Conservation (phyloP, 2,113 vertebrate genomes). For the Nothobranchius kuhntae region DNA sequence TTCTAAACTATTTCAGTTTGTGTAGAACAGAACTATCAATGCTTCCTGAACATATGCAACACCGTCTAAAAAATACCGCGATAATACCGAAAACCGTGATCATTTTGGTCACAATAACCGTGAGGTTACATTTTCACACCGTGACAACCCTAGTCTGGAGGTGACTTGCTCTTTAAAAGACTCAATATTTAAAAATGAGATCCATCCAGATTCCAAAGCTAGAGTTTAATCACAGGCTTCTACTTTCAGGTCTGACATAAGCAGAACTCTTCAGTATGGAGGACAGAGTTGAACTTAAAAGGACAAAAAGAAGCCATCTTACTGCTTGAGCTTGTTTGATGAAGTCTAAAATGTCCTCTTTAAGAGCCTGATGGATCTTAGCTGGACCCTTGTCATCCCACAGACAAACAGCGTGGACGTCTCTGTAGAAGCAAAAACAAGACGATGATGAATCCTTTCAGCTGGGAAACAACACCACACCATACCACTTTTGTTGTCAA, state of each 20-base stretch:
- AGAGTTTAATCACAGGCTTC: background rate
- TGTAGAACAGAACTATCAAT: too few species aligned
- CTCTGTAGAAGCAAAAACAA: conserved; percentile 77
- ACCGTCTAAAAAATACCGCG: too few species aligned
- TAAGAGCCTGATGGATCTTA: conserved; percentile 98
- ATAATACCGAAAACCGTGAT: too few species aligned
- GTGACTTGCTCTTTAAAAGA: too few species aligned
- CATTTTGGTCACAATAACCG: too few species aligned
- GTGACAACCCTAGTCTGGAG: too few species aligned
- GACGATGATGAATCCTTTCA: background rate
- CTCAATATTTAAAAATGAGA: too few species aligned
- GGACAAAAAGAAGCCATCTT: conserved; percentile 56
- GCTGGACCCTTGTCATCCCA: conserved; percentile 99
- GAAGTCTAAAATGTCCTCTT: conserved; percentile 99
- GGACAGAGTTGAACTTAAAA: background rate
- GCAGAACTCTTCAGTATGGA: background rate
- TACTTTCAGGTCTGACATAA: background rate
- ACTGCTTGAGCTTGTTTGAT: conserved; percentile 99
- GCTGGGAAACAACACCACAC: background rate
- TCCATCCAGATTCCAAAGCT: too few species aligned
- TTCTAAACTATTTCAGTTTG: too few species aligned
- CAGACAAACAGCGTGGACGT: conserved; percentile 96
- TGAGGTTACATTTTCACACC: too few species aligned
- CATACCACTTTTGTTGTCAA: too few species aligned
- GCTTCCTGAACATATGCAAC: too few species aligned